phyloP scores from a whole-genome alignment of 2,888 invertebrate species.

The Glyphotaelius pellucidus region DNA sequence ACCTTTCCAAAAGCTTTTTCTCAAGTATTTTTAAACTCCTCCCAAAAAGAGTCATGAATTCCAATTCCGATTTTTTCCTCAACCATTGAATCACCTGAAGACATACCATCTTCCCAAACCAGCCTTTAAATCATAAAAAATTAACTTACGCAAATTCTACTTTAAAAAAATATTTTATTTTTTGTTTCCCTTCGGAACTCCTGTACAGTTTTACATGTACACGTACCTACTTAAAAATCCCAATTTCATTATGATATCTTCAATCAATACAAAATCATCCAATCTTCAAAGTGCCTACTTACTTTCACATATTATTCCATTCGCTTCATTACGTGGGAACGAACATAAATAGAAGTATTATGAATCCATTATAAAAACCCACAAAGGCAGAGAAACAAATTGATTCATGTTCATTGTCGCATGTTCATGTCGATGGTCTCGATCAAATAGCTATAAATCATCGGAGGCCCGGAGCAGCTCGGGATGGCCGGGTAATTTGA shows the following conservation, averaged over 20 bases:
- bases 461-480: background rate
- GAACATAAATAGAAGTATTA: conserved; percentile 4
- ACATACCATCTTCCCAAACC: too few relatives aligned
- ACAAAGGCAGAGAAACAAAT: background rate
- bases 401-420: conserved; percentile 20
- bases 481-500: background rate
- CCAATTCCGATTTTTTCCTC: too few relatives aligned
- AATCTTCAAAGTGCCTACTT: background rate
- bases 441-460: conserved; percentile 21
- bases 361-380: background rate
- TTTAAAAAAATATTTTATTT: too few relatives aligned
- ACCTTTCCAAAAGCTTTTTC: too few relatives aligned
- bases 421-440: conserved; percentile 3
- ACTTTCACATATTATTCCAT: background rate
- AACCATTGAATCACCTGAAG: too few relatives aligned
- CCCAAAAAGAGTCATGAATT: too few relatives aligned
- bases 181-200: background rate
- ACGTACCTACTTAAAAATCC: background rate
- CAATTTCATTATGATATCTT: background rate
- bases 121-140: too few relatives aligned
- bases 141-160: too few relatives aligned
- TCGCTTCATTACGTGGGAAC: background rate
- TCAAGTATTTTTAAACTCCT: too few relatives aligned
- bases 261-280: background rate
- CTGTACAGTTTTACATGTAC: background rate